Base-by-base conservation (phyloP, 2,888 invertebrate genomes). In the Flexamia atlantica region DNA sequence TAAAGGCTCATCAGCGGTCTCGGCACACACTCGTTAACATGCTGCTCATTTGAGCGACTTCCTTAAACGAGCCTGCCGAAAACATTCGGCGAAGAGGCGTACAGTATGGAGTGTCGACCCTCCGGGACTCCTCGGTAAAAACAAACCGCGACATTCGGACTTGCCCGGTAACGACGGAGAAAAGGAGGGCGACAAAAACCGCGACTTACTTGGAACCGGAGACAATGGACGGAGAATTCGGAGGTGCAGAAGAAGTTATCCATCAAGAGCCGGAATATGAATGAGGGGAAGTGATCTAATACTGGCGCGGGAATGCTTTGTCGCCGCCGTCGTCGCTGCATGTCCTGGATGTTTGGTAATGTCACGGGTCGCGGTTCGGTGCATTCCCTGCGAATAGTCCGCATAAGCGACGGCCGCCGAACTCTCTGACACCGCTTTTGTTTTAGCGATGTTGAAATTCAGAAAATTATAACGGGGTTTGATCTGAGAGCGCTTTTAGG, bases 241-340 rank as follows among this genome's bases (percentile, higher is more conserved):
- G 64, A 64, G 64, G 64, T 64, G 64, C 64, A 64, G 64, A 64
- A 64, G 64, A 64, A 64, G 64, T 64, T 64, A 64, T 64, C 64
- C 64, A 64, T 64, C 64, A 64, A 14, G 64, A 30, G 64, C 30
- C 64, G 64, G 64, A 64, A 64, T 64, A 64, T 64, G 64, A 64
- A 64, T 64, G 64, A 64, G 64, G 25, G 28, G 30, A 64, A 64
- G 64, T 64, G 64, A 64, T 64, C 64, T 64, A 64, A 64, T 64
- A 64, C 64, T 64, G 64, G 64, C 17, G 64, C 64, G 14, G 28
- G 64, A 64, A 64, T 64, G 64, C 64, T 64, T 64, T 64, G 64
- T 50, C 3, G 57, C 30, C 64, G 64, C 64, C 12, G 28, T 30
- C 28, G 4, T 2, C 14, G 9, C 1, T 64, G 64, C 30, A 64